These are phyloP conservation scores for Buathra laborator DNA, from an alignment of 2,888 invertebrate species.

Conservation along the genomic window DNA sequence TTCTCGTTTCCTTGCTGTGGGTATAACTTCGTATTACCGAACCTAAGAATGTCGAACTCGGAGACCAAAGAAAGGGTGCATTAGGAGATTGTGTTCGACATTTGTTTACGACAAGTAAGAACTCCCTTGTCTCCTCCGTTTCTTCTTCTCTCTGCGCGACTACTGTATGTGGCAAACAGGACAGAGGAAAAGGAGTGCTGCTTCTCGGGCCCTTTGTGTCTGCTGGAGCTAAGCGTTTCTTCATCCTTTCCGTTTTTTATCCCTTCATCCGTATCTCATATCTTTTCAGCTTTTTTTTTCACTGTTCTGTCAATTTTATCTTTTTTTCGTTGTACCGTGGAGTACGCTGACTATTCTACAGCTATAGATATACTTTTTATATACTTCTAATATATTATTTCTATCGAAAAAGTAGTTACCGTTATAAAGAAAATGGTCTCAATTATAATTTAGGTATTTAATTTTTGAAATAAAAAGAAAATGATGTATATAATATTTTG, in stretches of 20 bases:
- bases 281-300: conserved; percentile 21
- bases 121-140: conserved; percentile 72
- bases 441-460: not conserved
- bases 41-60: conserved; percentile 70
- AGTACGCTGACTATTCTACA: not conserved
- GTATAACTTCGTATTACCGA: conserved; percentile 82
- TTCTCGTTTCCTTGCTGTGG: conserved; percentile 71
- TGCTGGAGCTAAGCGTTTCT: conserved; percentile 49
- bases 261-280: conserved; percentile 45
- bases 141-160: conserved; percentile 55
- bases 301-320: conserved; percentile 36
- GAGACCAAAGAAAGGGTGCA: conserved; percentile 82
- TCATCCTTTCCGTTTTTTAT: conserved; percentile 40
- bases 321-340: not conserved
- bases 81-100: conserved; percentile 85
- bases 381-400: not conserved
- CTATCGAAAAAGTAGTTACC: not conserved
- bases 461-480: not conserved
- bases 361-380: not conserved
- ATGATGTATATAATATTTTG: not conserved
- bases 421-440: not conserved
- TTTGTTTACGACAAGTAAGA: conserved; percentile 83
- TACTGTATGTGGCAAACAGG: conserved; percentile 55
- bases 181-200: conserved; percentile 63
- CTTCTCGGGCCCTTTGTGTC: conserved; percentile 67